phyloP scores from a whole-genome alignment of 2,888 invertebrate species.

The Cremastinae sp. region DNA sequence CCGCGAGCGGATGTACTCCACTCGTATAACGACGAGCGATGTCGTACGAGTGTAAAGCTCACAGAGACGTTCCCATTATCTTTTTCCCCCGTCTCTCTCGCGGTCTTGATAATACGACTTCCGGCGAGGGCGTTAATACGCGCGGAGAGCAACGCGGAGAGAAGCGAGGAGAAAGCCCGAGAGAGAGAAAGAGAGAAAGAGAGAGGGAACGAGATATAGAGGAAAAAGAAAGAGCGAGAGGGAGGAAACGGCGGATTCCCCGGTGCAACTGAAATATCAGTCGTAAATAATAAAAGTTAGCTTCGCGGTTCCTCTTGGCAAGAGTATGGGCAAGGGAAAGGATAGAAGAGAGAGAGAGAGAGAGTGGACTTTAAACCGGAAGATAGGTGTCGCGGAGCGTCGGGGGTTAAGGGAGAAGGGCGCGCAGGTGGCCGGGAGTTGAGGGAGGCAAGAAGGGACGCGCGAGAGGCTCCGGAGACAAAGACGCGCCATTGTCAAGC shows the following conservation, averaged over 20 bases:
- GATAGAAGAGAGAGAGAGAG: no score
- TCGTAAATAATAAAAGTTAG: slow-evolving; percentile 81
- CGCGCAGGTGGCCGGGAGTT: slow-evolving; percentile 21
- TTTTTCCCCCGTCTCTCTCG: neutral
- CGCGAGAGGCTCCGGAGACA: slow-evolving; percentile 73
- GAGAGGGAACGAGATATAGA: neutral
- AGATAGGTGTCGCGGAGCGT: slow-evolving; percentile 80
- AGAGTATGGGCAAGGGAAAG: slow-evolving; percentile 69
- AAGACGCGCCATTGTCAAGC: slow-evolving; percentile 81
- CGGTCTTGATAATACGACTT: slow-evolving; percentile 63
- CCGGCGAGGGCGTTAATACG: slow-evolving; percentile 64
- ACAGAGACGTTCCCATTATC: neutral
- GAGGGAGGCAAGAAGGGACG: slow-evolving; percentile 40
- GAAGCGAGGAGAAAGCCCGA: no score
- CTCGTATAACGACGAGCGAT: slow-evolving; percentile 32
- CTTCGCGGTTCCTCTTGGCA: slow-evolving; percentile 76
- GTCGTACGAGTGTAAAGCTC: neutral
- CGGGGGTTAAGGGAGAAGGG: slow-evolving; percentile 61
- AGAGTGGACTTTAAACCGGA: slow-evolving; percentile 79
- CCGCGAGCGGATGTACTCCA: slow-evolving; percentile 26
- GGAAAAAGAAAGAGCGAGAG: slow-evolving; percentile 31
- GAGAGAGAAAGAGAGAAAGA: slow-evolving; percentile 19
- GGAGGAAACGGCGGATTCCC: slow-evolving; percentile 58
- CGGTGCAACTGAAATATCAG: slow-evolving; percentile 78
- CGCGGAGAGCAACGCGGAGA: slow-evolving; percentile 35